Evolutionary conservation across 2,888 invertebrate species (phyloP).

Genomic region (Augiades crinisus): DNA sequence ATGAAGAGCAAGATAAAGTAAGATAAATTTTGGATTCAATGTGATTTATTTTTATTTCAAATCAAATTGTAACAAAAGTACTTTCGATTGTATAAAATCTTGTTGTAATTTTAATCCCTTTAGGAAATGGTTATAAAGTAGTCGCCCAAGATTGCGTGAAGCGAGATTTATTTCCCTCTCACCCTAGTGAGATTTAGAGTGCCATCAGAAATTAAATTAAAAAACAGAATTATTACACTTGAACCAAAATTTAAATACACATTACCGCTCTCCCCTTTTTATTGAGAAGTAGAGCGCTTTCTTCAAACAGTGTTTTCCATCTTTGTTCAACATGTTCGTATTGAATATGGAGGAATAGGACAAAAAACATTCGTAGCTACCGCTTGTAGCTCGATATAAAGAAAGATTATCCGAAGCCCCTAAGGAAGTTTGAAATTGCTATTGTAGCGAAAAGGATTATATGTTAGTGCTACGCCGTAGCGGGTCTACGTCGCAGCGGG

Average conservation of each 20-base stretch:
- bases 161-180: conserved; percentile 50
- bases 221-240: conserved; percentile 79
- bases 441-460: conserved; percentile 83
- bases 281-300: conserved; percentile 73
- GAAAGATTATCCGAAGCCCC: conserved; percentile 82
- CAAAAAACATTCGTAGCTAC: conserved; percentile 49
- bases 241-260: conserved; percentile 79
- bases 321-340: conserved; percentile 40
- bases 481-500: conserved; percentile 57
- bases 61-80: too few relatives aligned
- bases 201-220: conserved; percentile 79
- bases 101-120: neutral
- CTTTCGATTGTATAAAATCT: neutral
- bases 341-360: conserved; percentile 45
- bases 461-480: conserved; percentile 80
- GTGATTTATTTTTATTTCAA: too few relatives aligned
- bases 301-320: conserved; percentile 51
- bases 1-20: too few relatives aligned
- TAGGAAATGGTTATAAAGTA: conserved; percentile 16
- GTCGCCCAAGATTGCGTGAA: conserved; percentile 45
- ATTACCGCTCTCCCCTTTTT: conserved; percentile 76
- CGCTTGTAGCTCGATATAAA: conserved; percentile 77
- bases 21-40: too few relatives aligned
- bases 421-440: conserved; percentile 83
- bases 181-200: conserved; percentile 59